Evolutionary conservation across 1,140 invertebrate species (phyloP), one percentile per base, ranked within the genome.

Genomic region (Magallana angulata): DNA sequence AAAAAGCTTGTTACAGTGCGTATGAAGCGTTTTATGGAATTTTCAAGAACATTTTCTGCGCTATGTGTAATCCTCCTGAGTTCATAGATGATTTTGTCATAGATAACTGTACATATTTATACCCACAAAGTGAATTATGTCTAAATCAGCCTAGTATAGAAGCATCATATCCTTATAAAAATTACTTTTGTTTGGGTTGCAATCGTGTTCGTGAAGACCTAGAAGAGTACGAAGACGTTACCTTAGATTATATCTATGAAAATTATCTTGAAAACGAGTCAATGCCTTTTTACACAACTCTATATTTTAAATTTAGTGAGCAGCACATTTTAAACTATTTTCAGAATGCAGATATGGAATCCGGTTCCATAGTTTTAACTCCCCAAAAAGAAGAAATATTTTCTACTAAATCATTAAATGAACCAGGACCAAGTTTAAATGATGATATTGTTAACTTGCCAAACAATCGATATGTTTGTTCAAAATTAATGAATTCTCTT

Each of bases 41-140:
- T 30, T 76, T 76, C 24, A 76, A 76, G 36, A 76, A 76, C 8
- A 76, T 76, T 30, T 76, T 76, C 24, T 76, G 68, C 24, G 24
- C 18, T 12, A 76, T 76, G 12, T 76, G 68, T 12, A 76, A 76
- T 24, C 68, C 68, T 9, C 24, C 68, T 30, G 14, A 36, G 36
- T 76, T 76, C 36, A 11, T 14, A 30, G 24, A 76, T 12, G 18
- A 76, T 30, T 30, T 36, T 36, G 9, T 76, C 11, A 30, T 76
- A 9, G 68, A 76, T 8, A 12, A 7, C 6, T 76, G 68, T 76
- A 30, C 9, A 76, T 30, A 12, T 30, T 2, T 30, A 24, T 30
- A 12, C 18, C 11, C 24, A 30, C 12, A 30, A 5, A 76, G 14
- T 12, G 36, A 36, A 12, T 18, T 30, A 30, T 76, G 68, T 30